Evolutionary conservation across 2,888 invertebrate genomes (phyloP).

Genomic region (Pycnomerus fuliginosus): DNA sequence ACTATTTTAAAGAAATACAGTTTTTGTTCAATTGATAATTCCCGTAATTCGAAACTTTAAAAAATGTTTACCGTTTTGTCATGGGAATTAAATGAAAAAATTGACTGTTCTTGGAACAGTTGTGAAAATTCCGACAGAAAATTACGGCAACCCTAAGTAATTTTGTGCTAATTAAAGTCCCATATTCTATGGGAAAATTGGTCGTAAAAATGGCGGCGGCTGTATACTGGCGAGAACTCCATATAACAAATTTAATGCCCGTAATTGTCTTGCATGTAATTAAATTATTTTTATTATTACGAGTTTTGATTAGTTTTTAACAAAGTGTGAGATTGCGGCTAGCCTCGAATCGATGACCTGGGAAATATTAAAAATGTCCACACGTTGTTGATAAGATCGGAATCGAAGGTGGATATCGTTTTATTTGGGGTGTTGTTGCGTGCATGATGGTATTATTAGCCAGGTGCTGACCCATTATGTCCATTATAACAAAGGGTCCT

Average conservation of each 20-base stretch:
- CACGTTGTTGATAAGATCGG: background rate
- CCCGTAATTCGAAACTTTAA: no score
- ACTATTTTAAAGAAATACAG: no score
- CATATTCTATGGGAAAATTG: slow-evolving; percentile 12
- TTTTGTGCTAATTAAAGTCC: slow-evolving; percentile 7
- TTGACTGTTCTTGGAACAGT: no score
- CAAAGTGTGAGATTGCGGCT: slow-evolving; percentile 12
- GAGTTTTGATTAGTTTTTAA: slow-evolving; percentile 11
- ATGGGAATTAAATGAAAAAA: no score
- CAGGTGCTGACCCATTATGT: slow-evolving; percentile 12
- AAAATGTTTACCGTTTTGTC: no score
- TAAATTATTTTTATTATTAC: slow-evolving; percentile 18
- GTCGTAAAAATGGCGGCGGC: slow-evolving; percentile 9
- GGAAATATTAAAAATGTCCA: slow-evolving; percentile 5
- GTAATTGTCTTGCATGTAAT: slow-evolving; percentile 9
- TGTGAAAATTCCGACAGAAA: no score
- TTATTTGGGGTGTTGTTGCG: slow-evolving; percentile 10
- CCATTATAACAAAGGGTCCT: no score
- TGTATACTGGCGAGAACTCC: slow-evolving; percentile 8
- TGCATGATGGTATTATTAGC: slow-evolving; percentile 12
- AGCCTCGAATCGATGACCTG: background rate
- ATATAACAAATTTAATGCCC: slow-evolving; percentile 10
- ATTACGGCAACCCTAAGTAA: slow-evolving; percentile 2
- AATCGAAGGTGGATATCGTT: slow-evolving; percentile 2
- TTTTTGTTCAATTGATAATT: no score